Percentiles rank a stretch among this genome's conserved stretches.
phyloP scores from a whole-genome alignment of 2,113 vertebrate species.

The Onychostruthus taczanowskii region DNA sequence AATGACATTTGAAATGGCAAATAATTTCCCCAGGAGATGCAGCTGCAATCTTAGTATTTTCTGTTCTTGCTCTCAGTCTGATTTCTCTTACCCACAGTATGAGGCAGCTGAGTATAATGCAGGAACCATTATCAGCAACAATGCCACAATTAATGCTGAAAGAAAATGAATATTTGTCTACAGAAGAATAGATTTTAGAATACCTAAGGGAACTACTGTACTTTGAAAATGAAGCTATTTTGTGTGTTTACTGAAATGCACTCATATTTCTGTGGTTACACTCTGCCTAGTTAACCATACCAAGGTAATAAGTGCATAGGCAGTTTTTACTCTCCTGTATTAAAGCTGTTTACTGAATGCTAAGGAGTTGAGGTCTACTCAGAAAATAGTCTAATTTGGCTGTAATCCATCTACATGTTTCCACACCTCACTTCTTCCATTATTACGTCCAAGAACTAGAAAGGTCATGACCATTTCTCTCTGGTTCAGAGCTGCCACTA shows the following conservation, averaged over 20 bases:
- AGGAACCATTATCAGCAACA: constrained; percentile 48
- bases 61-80: constrained; percentile 40
- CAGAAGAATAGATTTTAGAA: constrained; percentile 41
- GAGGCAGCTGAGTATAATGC: constrained; percentile 47
- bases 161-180: constrained; percentile 54
- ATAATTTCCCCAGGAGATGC: constrained; percentile 69
- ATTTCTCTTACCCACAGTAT: constrained; percentile 41
- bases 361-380: constrained; percentile 17
- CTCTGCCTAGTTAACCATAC: constrained; percentile 51
- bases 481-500: background rate
- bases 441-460: constrained; percentile 28
- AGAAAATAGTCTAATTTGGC: constrained; percentile 30
- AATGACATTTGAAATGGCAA: constrained; percentile 73
- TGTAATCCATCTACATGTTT: constrained; percentile 11
- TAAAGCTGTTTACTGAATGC: constrained; percentile 51
- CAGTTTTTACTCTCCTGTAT: constrained; percentile 21
- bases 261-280: constrained; percentile 39
- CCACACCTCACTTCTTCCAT: constrained; percentile 29
- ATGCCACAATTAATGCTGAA: constrained; percentile 60
- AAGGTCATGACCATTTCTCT: constrained; percentile 17
- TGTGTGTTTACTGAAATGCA: constrained; percentile 31
- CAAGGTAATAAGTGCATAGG: constrained; percentile 36
- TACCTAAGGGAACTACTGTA: constrained; percentile 49
- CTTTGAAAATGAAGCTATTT: constrained; percentile 50
- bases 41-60: constrained; percentile 66